Evolutionary conservation across 64 coral and sea anemone genomes (phyloP).

Genomic region (Dendrophyllia cribrosa): DNA sequence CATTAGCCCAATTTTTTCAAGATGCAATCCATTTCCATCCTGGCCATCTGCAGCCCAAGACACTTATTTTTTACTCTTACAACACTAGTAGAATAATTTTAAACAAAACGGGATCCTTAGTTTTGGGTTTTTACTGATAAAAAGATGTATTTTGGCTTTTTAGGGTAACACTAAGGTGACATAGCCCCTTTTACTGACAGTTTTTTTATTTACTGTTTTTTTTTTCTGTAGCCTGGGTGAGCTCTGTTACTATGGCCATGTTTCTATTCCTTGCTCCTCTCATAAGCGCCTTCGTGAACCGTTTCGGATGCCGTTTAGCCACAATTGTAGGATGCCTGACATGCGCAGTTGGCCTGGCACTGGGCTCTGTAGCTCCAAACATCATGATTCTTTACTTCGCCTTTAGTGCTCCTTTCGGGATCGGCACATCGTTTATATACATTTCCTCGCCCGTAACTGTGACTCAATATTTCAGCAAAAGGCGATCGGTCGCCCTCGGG

Average conservation of each 20-base stretch:
- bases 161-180: too few species aligned
- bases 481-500: slow-evolving; percentile 19
- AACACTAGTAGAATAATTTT: too few species aligned
- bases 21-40: too few species aligned
- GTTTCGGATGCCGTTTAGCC: slow-evolving; percentile 8
- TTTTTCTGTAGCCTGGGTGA: slow-evolving; percentile 18
- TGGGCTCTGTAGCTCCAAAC: slow-evolving; percentile 10
- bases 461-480: neutral
- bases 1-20: too few species aligned
- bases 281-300: slow-evolving; percentile 10
- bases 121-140: too few species aligned
- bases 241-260: slow-evolving; percentile 5
- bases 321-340: neutral
- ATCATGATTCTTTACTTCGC: neutral
- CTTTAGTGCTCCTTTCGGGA: slow-evolving; percentile 20
- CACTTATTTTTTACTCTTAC: too few species aligned
- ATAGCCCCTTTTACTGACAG: too few species aligned
- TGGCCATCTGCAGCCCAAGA: too few species aligned
- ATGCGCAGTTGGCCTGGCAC: neutral
- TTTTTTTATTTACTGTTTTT: neutral
- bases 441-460: neutral
- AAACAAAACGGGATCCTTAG: too few species aligned
- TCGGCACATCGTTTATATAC: slow-evolving; percentile 9
- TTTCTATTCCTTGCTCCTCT: neutral
- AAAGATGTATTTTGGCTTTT: too few species aligned